Base-by-base conservation (phyloP, 1,140 invertebrate genomes). In the Metaphire vulgaris region DNA sequence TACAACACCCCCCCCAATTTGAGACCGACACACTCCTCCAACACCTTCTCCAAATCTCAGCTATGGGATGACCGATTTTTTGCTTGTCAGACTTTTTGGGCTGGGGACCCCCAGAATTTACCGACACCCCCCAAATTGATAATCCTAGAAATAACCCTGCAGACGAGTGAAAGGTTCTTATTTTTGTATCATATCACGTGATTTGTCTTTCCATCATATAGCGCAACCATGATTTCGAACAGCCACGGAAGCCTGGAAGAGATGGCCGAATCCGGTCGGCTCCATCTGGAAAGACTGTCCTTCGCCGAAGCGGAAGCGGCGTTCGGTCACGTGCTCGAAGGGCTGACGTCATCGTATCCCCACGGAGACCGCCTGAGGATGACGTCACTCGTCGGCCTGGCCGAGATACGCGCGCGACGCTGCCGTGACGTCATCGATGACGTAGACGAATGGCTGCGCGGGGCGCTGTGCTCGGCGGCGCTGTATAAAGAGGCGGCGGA, bases 401-500 rank as follows among this genome's bases (percentile, higher is more conserved):
- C 31, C 16, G 72, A 73, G 34, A 28, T 73, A 34, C 31, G 56
- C 2, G 41, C 30, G n/a, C 21, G 72, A 41, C 32, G 72, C 12
- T 73, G 72, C 33, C 33, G 34, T 28, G 56, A 34, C 28, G 28
- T 73, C 31, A 28, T 26, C 33, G 32, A 26, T 30, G 72, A 73
- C 26, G 72, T 34, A 26, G 15, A 34, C 31, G 34, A 29, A 26
- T 73, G 72, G 72, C 41, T 73, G 26, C 32, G 41, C 32, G 32
- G 72, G 21, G 56, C 56, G 72, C 56, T 73, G 32, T 1, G 72
- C 6, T 33, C 72, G 12, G 12, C 56, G 31, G 34, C 72, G 32
- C 28, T 73, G 26, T 73, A 73, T 34, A 73, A 41, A 26, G 72
- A 73, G 2, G 72, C 72, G 16, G 32, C 56, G 2, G 1, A 34